Evolutionary conservation across 1,140 invertebrate genomes (phyloP), one percentile per base, ranked within the genome.

Genomic region (Philaenus spumarius): DNA sequence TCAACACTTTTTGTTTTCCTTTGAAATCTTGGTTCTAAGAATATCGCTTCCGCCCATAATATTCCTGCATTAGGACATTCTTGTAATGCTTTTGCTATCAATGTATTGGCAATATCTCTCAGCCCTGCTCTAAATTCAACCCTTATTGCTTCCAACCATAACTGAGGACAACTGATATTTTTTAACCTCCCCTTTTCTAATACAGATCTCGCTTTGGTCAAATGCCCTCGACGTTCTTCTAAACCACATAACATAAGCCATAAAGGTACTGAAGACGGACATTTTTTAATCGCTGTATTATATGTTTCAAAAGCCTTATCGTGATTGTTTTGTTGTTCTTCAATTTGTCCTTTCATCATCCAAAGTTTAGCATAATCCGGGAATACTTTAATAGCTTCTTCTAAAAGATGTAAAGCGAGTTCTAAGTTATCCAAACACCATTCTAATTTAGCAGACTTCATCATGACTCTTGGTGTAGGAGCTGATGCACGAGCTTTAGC

Each of bases 291-390:
- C 61, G 90, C 95, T 66, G 84, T 80, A 61, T 85, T 87, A 68
- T 97, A 98, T 0, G 91, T 89, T 55, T 89, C 87, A 62, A 93
- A 82, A 0, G 96, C 95, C 62, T 85, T 84, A 14, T 90, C 84
- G n/a, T 84, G 72, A 47, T 86, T 78, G 0, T 78, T 78, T 69
- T 87, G 80, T 68, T 97, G 90, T 69, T 97, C 91, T 64, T 93
- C 84, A 55, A 99, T 97, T 72, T 99, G 94, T 0, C 96, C 96
- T 71, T 93, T 90, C 95, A 99, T 99, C 85, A 99, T 90, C 89
- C 95, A 97, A 20, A 99, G 72, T 75, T 99, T 99, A 0, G 95
- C 82, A 70, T 93, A 98, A 69, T 95, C 89, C 0, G 87, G 84
- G 71, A 96, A 99, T 17, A 83, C 63, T 71, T 89, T 85, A 0